These are phyloP conservation scores for Hypercompe scribonia DNA, from an alignment of 2,888 invertebrate genomes.

Conservation along the genomic window DNA sequence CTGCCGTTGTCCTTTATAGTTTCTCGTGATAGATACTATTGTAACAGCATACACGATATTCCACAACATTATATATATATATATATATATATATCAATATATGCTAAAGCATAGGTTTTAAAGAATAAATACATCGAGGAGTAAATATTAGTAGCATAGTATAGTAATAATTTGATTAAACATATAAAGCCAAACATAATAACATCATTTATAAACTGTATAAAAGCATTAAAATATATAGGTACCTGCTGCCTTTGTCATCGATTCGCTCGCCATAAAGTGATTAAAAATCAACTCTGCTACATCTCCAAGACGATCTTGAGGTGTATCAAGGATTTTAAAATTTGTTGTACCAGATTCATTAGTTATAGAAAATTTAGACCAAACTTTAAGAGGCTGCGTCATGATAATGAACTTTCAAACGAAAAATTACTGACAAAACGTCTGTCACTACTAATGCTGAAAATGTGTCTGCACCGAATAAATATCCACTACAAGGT, in stretches of 20 bases:
- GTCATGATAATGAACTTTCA: neutral
- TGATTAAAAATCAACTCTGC: constrained; percentile 35
- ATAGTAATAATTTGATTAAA: too few species aligned
- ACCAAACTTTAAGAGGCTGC: constrained; percentile 35
- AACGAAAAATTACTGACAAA: neutral
- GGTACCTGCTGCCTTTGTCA: constrained; percentile 46
- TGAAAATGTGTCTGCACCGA: neutral
- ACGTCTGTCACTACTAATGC: neutral
- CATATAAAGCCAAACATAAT: too few species aligned
- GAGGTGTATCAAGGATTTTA: constrained; percentile 45
- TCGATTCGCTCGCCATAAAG: constrained; percentile 45
- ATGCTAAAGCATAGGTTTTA: too few species aligned
- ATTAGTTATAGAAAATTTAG: constrained; percentile 33
- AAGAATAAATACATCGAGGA: too few species aligned
- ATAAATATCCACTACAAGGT: neutral
- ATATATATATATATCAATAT: too few species aligned
- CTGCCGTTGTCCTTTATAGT: too few species aligned
- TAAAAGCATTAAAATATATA: constrained; percentile 20
- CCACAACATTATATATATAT: too few species aligned
- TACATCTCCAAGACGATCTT: constrained; percentile 34
- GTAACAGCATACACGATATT: too few species aligned
- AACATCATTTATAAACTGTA: neutral
- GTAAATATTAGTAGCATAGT: too few species aligned
- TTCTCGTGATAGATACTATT: too few species aligned
- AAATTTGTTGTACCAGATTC: constrained; percentile 40